Evolutionary conservation across 2,797 vertebrate genomes (phyloP), one percentile per base, ranked within the genome.

Genomic region (Psittacula echo): DNA sequence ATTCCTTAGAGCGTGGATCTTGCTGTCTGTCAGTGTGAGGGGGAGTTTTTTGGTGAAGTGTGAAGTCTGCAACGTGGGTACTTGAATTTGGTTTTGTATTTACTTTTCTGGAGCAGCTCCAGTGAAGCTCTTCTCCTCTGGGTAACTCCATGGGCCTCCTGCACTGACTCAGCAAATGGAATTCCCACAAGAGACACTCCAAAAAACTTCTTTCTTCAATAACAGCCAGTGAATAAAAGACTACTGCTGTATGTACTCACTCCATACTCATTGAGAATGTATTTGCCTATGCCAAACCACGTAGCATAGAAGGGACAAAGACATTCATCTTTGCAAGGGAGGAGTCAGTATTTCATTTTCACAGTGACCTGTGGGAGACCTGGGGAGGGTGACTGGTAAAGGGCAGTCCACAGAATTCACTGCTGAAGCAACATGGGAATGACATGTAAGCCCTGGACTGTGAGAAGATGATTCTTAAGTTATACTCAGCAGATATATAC

Each of bases 151-250:
- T 68, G 87, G 93, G 85, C 90, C 95, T 95, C 89, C 93, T 85
- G 87, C 61, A 65, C 58, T 73, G 95, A 23, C 87, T 83, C 45
- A 96, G 73, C 76, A 24, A 89, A 80, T 72, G 82, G 79, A 91
- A 91, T 96, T 96, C 94, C 94, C 89, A 93, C 92, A 77, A 65
- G 75, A 95, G 42, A 77, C 61, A 24, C 81, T 93, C 90, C 23
- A 68, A 64, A 89, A 45, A 21, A 3, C 3, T 61, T 67, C 26
- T 80, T 34, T 60, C 32, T 48, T 0, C 60, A 84, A 27, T 47
- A 94, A 29, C 84, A 90, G 65, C 45, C 92, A 90, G 64, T 90
- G 93, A 94, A 88, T 94, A 65, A 66, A 65, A 90, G 79, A 8
- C 50, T 80, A 26, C 70, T 3, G n/a, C 66, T 88, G 76, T 56